Base-by-base conservation (phyloP, 2,113 vertebrate species). In the Oryzias woworae region DNA sequence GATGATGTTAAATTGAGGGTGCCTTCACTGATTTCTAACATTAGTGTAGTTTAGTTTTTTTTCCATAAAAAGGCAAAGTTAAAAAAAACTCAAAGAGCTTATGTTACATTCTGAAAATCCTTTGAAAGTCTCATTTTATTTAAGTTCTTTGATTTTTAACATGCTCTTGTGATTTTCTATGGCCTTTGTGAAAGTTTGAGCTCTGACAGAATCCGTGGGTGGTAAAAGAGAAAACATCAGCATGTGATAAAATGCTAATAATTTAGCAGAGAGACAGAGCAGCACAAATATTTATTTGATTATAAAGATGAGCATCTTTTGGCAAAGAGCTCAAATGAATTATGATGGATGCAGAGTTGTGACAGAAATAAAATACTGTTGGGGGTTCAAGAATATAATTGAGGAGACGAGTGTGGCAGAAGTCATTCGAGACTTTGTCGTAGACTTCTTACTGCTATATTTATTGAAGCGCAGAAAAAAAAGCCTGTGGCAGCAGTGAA, bases 311-410 rank as follows among this genome's bases (percentile, higher is more conserved):
- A 23, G 13, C 56, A 22, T 31, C 56, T 42, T 36, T 36, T 48
- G 42, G 41, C 56, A 57, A 53, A 59, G 49, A 46, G 47, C n/a
- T 26, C 22, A 71, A 64, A 18, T 41, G 23, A 59, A 50, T 66
- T 54, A 58, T 63, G 15, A 77, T 31, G 23, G 45, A 6, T 53
- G 31, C n/a, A 59, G 31, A 15, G 31, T 55, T 49, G 51, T 24
- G 44, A 56, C 31, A 26, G 23, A 75, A 62, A 63, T 52, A 5
- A 48, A 61, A 62, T 62, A 69, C 66, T 61, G 56, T 41, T 31
- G 44, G 26, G 73, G 54, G 8, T 62, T 78, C 71, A 73, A 53
- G 56, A 62, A 7, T 28, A 66, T 73, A 81, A 61, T 66, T 71
- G 45, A 72, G 44, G 66, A 42, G 20, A 51, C 24, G 50, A 59